A percentile compares a stretch with the other conserved stretches of the same genome.
Conservation (phyloP, 1,140 invertebrate genomes). For the Scaptomyza hsui region DNA sequence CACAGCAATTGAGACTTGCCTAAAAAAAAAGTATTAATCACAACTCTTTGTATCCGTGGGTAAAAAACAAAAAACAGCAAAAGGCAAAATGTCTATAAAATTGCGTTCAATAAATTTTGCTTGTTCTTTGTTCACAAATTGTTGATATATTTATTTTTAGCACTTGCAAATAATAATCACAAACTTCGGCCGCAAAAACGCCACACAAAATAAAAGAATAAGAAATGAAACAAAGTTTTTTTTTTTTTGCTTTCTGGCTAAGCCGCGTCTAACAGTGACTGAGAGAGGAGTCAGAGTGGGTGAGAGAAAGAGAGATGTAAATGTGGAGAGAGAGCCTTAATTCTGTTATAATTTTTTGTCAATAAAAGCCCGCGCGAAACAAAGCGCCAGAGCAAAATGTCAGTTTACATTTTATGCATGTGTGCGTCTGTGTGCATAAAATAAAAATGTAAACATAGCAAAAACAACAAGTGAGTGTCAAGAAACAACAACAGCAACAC, state of each 20-base stretch:
- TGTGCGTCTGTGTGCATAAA: constrained; percentile 15
- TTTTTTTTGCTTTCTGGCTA: constrained; percentile 2
- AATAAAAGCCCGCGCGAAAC: constrained; percentile 76
- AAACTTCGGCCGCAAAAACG: constrained; percentile 16
- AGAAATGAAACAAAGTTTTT: constrained; percentile 24
- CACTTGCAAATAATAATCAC: constrained; percentile 38
- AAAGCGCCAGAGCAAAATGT: constrained; percentile 72
- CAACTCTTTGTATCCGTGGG: constrained; percentile 9
- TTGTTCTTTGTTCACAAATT: constrained; percentile 48
- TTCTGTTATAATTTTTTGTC: constrained; percentile 65
- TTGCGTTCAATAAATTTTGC: constrained; percentile 29
- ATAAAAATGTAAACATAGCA: constrained; percentile 59
- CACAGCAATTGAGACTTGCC: constrained; percentile 14
- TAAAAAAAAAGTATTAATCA: constrained; percentile 12
- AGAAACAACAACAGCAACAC: constrained; percentile 26
- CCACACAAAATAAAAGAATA: constrained; percentile 17
- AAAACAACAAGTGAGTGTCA: constrained; percentile 36
- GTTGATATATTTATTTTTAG: constrained; percentile 37
- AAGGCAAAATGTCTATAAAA: constrained; percentile 17
- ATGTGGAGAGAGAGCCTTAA: constrained; percentile 1
- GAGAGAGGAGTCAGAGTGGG: constrained; percentile 7
- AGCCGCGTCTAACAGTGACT: constrained; percentile 19
- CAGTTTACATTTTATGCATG: constrained; percentile 58
- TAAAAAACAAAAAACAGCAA: neutral
- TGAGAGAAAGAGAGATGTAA: neutral